These are phyloP conservation scores for Himalopsyche anomala DNA, from an alignment of 2,888 invertebrate species.

Conservation along the genomic window DNA sequence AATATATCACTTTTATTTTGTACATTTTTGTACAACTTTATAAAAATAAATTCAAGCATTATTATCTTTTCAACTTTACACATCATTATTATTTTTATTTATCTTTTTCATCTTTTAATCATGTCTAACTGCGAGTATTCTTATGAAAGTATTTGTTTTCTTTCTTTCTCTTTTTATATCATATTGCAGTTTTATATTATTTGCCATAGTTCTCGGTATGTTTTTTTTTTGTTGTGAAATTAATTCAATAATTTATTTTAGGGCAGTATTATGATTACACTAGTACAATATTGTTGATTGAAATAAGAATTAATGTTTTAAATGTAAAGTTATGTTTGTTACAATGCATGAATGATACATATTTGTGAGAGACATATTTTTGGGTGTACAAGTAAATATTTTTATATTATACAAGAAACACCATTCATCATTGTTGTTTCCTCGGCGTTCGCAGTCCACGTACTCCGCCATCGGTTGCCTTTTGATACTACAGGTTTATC, in stretches of 20 bases:
- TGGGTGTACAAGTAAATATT: slow-evolving; percentile 36
- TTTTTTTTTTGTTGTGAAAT: slow-evolving; percentile 53
- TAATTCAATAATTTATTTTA: slow-evolving; percentile 65
- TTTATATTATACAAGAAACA: slow-evolving; percentile 38
- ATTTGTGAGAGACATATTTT: slow-evolving; percentile 36
- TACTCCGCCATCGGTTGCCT: slow-evolving; percentile 11
- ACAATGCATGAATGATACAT: slow-evolving; percentile 45
- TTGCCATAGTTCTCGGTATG: slow-evolving; percentile 54
- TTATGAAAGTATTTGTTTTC: slow-evolving; percentile 4
- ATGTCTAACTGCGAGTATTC: background rate
- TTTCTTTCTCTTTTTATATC: slow-evolving; percentile 6
- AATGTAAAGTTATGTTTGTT: slow-evolving; percentile 59
- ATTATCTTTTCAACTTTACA: no score
- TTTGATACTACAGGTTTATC: slow-evolving; percentile 16
- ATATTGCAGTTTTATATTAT: slow-evolving; percentile 40
- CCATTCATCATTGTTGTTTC: slow-evolving; percentile 44
- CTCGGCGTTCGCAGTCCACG: slow-evolving; percentile 1
- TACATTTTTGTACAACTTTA: slow-evolving; percentile 13
- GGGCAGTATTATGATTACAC: slow-evolving; percentile 64
- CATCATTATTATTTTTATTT: background rate
- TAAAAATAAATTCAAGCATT: background rate
- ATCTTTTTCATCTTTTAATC: background rate
- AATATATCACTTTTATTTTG: slow-evolving; percentile 19
- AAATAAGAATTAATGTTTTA: slow-evolving; percentile 60
- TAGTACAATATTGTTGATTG: slow-evolving; percentile 65